Percentiles rank a stretch among this genome's conserved stretches.
phyloP scores from a whole-genome alignment of 2,888 invertebrate genomes.

The Heteropelma amictum region DNA sequence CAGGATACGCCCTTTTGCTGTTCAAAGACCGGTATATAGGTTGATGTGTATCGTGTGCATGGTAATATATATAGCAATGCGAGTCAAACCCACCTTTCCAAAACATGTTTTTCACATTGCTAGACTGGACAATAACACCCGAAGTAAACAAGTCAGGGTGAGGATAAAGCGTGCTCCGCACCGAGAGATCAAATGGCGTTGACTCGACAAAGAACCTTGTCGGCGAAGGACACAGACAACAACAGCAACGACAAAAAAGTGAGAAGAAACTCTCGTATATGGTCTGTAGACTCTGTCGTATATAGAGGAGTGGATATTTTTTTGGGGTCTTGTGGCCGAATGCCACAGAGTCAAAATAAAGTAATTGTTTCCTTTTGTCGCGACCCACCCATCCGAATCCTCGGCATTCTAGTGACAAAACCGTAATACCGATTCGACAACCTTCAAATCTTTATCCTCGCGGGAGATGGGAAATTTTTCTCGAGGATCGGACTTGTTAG shows the following conservation, averaged over 20 bases:
- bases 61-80: neutral
- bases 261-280: slow-evolving; percentile 6
- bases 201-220: slow-evolving; percentile 29
- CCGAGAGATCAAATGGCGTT: slow-evolving; percentile 32
- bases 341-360: slow-evolving; percentile 75
- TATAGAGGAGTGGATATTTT: slow-evolving; percentile 1
- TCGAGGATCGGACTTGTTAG: slow-evolving; percentile 28
- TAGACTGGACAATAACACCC: neutral
- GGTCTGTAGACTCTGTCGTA: neutral
- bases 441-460: slow-evolving; percentile 15
- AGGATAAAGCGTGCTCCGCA: slow-evolving; percentile 21
- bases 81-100: slow-evolving; percentile 14
- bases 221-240: slow-evolving; percentile 9
- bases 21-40: neutral
- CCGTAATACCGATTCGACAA: slow-evolving; percentile 19
- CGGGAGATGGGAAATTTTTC: slow-evolving; percentile 5
- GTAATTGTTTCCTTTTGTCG: slow-evolving; percentile 71
- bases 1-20: neutral
- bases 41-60: neutral
- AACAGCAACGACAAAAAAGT: slow-evolving; percentile 7
- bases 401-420: neutral
- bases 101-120: slow-evolving; percentile 10
- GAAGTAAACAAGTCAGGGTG: slow-evolving; percentile 5
- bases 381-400: neutral
- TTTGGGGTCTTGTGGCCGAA: slow-evolving; percentile 12